A percentile compares a stretch with the other conserved stretches of the same genome.
These are phyloP conservation scores for Heteromyza rotundicornis DNA, from an alignment of 2,888 invertebrate genomes.

Conservation along the genomic window DNA sequence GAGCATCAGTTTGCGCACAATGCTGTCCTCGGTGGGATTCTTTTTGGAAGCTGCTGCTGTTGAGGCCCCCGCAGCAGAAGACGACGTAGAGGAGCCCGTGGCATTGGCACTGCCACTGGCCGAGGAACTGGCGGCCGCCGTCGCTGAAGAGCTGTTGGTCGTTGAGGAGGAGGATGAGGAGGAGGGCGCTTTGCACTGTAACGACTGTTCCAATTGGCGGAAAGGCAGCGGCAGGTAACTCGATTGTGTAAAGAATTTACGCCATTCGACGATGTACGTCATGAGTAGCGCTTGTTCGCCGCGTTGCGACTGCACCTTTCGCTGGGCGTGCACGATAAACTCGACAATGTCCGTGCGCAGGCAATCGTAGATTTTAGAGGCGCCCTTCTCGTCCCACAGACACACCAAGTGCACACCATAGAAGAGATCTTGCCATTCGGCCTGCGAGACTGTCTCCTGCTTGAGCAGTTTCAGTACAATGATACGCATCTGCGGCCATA, in stretches of 20 bases:
- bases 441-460: constrained; percentile 90
- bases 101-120: constrained; percentile 16
- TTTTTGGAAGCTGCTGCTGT: constrained; percentile 61
- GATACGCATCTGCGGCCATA: constrained; percentile 95
- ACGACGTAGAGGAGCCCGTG: constrained; percentile 24
- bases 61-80: constrained; percentile 16
- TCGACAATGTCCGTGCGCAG: constrained; percentile 91
- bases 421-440: constrained; percentile 98
- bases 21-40: constrained; percentile 80
- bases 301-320: constrained; percentile 85
- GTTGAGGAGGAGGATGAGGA: constrained; percentile 42
- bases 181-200: constrained; percentile 70
- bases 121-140: constrained; percentile 24
- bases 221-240: constrained; percentile 96
- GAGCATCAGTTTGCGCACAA: constrained; percentile 94
- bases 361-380: constrained; percentile 85
- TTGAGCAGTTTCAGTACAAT: constrained; percentile 91
- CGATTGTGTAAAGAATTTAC: constrained; percentile 97
- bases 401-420: constrained; percentile 95
- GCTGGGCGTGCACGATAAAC: constrained; percentile 92
- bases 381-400: constrained; percentile 96
- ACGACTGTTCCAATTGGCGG: constrained; percentile 85
- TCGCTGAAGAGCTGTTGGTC: constrained; percentile 37
- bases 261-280: constrained; percentile 98
- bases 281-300: constrained; percentile 95